Base-by-base conservation (phyloP, 2,113 vertebrate species). In the Fulmarus glacialis region DNA sequence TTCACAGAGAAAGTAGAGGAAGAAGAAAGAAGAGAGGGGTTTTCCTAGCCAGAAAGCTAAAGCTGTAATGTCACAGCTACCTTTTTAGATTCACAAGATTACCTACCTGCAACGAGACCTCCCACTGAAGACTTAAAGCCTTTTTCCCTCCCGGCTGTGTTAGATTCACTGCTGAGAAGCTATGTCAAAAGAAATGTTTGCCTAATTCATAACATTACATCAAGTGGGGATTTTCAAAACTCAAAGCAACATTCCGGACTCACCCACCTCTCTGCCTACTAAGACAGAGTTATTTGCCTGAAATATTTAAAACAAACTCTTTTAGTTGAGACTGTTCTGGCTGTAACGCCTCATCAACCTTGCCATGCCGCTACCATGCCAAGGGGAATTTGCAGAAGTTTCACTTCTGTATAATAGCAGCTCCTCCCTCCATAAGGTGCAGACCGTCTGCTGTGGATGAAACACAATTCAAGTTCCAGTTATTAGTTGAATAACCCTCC, bases 141-240 rank as follows among this genome's bases (percentile, higher is more conserved):
- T 74, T 58, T 38, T 47, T 36, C 4, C 4, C 40, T 63, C 42
- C 20, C 2, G 2, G 72, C 14, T 73, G 50, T 21, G 10, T 50
- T 23, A 89, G 77, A 17, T 45, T 91, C 59, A 43, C 58, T 34
- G 40, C 2, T 3, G 16, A 80, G 63, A 93, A 93, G 52, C 32
- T 67, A 15, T 5, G 20, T 34, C 66, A 89, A 87, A 95, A 92
- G 22, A 96, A 87, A 84, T 1, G 2, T 43, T 42, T 89, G 56
- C 60, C 63, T 92, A 56, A 82, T 43, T 71, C 59, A 14, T 6
- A 91, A 45, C 36, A 62, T 63, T 36, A 55, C 34, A 92, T 74
- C 56, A 84, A 64, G 38, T 4, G 15, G 36, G 12, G 19, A 83
- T 83, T 87, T 93, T 78, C 80, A 89, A 81, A 91, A 89, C 40